Percentiles rank a stretch among this genome's conserved stretches.
Evolutionary conservation across 2,797 vertebrate genomes (phyloP).

Genomic region (Molossus molossus): DNA sequence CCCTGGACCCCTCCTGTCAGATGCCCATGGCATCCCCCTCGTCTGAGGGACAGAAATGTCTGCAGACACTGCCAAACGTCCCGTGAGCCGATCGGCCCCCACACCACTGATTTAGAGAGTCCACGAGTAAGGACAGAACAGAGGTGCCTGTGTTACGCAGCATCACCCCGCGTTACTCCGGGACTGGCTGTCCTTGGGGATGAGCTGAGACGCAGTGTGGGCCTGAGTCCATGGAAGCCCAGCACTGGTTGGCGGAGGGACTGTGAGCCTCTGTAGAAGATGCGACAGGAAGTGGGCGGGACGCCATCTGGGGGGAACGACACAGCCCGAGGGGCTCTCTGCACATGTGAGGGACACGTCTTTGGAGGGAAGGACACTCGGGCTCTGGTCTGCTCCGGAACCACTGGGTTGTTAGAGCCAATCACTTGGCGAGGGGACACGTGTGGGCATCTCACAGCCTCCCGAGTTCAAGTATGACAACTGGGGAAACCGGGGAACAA

Average conservation of each 20-base stretch:
- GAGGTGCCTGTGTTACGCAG: neutral
- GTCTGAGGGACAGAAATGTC: neutral
- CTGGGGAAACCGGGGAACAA: neutral
- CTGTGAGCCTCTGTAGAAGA: constrained; percentile 3
- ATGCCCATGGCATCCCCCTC: neutral
- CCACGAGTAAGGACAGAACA: neutral
- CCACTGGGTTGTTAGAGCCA: neutral
- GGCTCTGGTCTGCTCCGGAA: neutral
- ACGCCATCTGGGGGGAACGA: neutral
- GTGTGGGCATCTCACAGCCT: neutral
- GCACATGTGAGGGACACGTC: neutral
- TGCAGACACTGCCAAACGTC: neutral
- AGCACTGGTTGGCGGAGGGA: neutral
- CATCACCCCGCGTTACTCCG: neutral
- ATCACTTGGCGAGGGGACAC: neutral
- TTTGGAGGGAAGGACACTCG: neutral
- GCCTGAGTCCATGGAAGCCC: neutral
- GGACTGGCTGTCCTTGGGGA: neutral
- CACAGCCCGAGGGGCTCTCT: neutral
- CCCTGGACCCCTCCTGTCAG: neutral
- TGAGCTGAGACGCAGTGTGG: neutral
- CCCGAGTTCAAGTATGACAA: neutral
- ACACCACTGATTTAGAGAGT: constrained; percentile 16
- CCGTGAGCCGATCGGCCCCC: neutral
- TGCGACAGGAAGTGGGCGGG: neutral